Base-by-base conservation (phyloP, 1,140 invertebrate genomes). In the Drosophila murphyi region DNA sequence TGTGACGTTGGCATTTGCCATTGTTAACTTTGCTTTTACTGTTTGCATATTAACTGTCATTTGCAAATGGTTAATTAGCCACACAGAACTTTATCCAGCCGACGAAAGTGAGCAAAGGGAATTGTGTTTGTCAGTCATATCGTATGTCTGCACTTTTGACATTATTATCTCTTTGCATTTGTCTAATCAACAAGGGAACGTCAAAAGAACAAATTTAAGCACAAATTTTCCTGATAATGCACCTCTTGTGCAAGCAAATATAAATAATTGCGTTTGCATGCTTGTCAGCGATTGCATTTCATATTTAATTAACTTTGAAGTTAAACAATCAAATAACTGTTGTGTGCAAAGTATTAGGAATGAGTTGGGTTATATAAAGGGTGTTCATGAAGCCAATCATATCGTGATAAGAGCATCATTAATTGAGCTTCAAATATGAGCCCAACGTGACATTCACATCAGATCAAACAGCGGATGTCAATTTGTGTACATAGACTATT, bases 21-120 rank as follows among this genome's bases (percentile, higher is more conserved):
- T 56, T 78, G 43, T 67, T 50, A 8, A 7, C 29, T 48, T 12
- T 37, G 55, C 50, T 8, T 20, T 47, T 56, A 35, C 65, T 78
- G 75, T 62, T 76, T 55, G 47, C 34, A 37, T 41, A 34, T 35
- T 77, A 74, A 85, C 78, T 86, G 55, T 63, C 60, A 76, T 64
- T 70, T 56, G 31, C 43, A 78, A 47, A 37, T 71, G 61, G 51
- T 62, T 52, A 76, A 75, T 70, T 70, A 47, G 43, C 52, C 37
- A 29, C 39, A 56, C 28, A 52, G 29, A 47, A 59, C 50, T 35
- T 41, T 39, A 41, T n/a, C 41, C 10, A 8, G 29, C 7, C 7
- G 39, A 35, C 41, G 20, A 51, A 56, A 56, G 39, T 29, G 6
- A 50, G 20, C 29, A n/a, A 43, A 34, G 32, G 20, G 5, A 10